Evolutionary conservation across 2,888 invertebrate genomes (phyloP).

Genomic region (Dasysyrphus albostriatus): DNA sequence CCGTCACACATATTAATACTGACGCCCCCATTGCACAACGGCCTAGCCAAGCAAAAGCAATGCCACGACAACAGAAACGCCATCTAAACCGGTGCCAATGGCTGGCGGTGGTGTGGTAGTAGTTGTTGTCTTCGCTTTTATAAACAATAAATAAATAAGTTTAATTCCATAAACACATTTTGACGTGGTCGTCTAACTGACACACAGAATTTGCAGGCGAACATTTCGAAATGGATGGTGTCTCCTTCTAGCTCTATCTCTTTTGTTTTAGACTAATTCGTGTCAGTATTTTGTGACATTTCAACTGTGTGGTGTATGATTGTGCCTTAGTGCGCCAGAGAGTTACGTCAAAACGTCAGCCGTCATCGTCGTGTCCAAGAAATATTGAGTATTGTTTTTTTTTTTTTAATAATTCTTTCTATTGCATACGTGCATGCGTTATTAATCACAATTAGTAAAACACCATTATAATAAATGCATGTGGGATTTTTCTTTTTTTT

Average conservation of each 20-base stretch:
- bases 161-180: conserved; percentile 32
- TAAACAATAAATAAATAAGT: conserved; percentile 25
- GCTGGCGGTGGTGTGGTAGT: neutral
- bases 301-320: conserved; percentile 33
- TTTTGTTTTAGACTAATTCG: conserved; percentile 72
- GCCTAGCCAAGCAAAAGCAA: neutral
- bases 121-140: conserved; percentile 41
- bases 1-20: conserved; percentile 66
- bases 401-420: neutral
- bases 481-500: conserved; percentile 53
- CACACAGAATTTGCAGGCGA: conserved; percentile 16
- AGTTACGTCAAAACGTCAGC: conserved; percentile 10
- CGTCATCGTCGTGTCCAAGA: conserved; percentile 15
- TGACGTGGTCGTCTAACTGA: conserved; percentile 57
- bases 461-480: conserved; percentile 41
- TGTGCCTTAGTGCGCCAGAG: conserved; percentile 22
- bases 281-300: conserved; percentile 69
- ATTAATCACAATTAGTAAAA: conserved; percentile 71
- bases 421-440: conserved; percentile 53
- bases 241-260: conserved; percentile 29
- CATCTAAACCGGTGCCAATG: neutral
- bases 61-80: conserved; percentile 5
- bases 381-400: conserved; percentile 10
- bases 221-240: neutral
- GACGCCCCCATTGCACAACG: conserved; percentile 56